These are phyloP conservation scores for Rotaria sp. DNA, from an alignment of 2,888 invertebrate species.

Conservation along the genomic window DNA sequence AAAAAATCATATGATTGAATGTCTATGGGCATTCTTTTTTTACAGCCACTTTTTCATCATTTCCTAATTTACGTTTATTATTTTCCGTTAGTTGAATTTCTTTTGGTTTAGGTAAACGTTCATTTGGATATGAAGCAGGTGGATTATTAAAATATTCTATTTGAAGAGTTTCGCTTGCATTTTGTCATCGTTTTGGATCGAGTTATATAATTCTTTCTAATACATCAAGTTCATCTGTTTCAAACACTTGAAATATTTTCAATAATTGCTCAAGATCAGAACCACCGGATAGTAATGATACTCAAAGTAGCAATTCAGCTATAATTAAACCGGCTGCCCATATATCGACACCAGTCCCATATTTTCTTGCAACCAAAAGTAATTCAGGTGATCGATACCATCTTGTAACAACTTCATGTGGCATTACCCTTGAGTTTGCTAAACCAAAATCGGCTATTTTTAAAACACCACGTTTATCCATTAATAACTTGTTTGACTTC, in stretches of 20 bases:
- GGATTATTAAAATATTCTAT: slow-evolving; percentile 84
- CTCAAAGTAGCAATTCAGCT: slow-evolving; percentile 70
- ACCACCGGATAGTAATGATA: slow-evolving; percentile 87
- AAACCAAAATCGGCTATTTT: slow-evolving; percentile 99
- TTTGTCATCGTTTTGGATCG: slow-evolving; percentile 73
- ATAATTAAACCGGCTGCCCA: slow-evolving; percentile 98
- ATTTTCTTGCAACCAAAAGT: slow-evolving; percentile 84
- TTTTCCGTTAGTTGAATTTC: slow-evolving; percentile 3
- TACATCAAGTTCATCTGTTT: slow-evolving; percentile 80
- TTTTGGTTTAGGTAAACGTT: slow-evolving; percentile 38
- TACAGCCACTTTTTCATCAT: not conserved
- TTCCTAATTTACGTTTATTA: not conserved
- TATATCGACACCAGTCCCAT: slow-evolving; percentile 95
- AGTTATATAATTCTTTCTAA: slow-evolving; percentile 70
- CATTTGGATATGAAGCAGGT: slow-evolving; percentile 65
- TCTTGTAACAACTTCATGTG: slow-evolving; percentile 89
- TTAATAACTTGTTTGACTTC: slow-evolving; percentile 94
- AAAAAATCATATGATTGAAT: not conserved
- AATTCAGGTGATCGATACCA: slow-evolving; percentile 77
- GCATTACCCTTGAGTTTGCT: slow-evolving; percentile 85
- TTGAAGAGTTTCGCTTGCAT: slow-evolving; percentile 73
- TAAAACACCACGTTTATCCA: slow-evolving; percentile 79
- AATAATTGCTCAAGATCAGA: slow-evolving; percentile 91
- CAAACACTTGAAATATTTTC: slow-evolving; percentile 78
- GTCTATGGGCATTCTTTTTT: not conserved